Evolutionary conservation across 2,797 vertebrate genomes (phyloP).

Genomic region (Rallus crepitans): DNA sequence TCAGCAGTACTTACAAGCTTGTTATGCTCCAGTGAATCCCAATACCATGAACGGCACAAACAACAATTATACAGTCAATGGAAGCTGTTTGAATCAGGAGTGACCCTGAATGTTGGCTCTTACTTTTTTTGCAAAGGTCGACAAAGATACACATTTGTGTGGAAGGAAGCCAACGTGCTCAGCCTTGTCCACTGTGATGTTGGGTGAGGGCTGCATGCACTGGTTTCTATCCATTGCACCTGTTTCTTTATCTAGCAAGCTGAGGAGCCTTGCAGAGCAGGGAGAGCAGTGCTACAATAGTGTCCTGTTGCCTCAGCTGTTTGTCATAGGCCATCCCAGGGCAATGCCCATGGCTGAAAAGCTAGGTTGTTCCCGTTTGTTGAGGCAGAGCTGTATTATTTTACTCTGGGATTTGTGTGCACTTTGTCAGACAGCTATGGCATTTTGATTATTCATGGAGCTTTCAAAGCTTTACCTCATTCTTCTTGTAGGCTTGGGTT

Average conservation of each 20-base stretch:
- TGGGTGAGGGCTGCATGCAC: not conserved
- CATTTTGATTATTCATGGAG: not conserved
- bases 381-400: not conserved
- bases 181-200: not conserved
- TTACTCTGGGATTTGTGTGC: not conserved
- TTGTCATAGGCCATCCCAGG: not conserved
- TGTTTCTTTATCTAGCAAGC: not conserved
- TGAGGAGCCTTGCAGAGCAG: not conserved
- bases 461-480: not conserved
- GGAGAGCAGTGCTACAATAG: not conserved
- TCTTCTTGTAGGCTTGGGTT: not conserved
- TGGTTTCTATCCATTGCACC: not conserved
- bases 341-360: not conserved
- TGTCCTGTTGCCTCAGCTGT: not conserved
- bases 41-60: not conserved
- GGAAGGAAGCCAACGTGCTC: not conserved
- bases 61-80: not conserved
- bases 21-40: not conserved
- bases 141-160: not conserved
- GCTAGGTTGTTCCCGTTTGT: not conserved
- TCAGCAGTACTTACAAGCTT: not conserved
- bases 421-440: not conserved
- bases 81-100: not conserved
- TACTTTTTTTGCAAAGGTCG: not conserved
- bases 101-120: not conserved